Evolutionary conservation across 2,888 invertebrate species (phyloP), one percentile per base, ranked within the genome.

Genomic region (Liposcelis brunnea): DNA sequence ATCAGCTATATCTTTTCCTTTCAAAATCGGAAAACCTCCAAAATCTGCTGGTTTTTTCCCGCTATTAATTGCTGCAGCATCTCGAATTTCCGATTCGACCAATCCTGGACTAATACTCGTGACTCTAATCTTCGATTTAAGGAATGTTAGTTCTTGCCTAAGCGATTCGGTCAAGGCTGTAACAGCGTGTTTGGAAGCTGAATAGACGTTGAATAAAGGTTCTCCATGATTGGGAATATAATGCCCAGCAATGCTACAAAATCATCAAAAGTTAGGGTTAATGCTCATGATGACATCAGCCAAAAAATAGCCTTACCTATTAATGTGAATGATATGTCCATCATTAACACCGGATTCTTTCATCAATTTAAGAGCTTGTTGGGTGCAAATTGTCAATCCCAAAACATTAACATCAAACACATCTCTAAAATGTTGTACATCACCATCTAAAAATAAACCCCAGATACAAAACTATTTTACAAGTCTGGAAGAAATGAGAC

Each of bases 171-270:
- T 55, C 5, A 65, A 51, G 3, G 59, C 58, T 16, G 54, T 58
- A 10, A 63, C 58, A 26, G 62, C 61, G 51, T 52, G 57, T 52
- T 65, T 65, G 18, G 63, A 59, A 2, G 61, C 62, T 12, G 57
- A 47, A 50, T 64, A 64, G 19, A 50, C 45, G 14, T 37, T 35
- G 4, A 19, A 6, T 3, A 19, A 37, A 5, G 35, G 35, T 5
- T 15, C 10, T 4, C 7, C 15, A 7, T 6, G 14, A 6, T 35
- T 35, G 12, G 48, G 18, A 1, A 55, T 53, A 1, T 57, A 50
- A 47, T 59, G 61, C 1, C 61, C 63, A 0, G 53, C 55, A 1
- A 58, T 21, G 43, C 61, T 61, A 8, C 26, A 26, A 8, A 8
- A 26, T n/a, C n/a, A 26, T 4, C 26, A 26, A 26, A 8, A 26